Evolutionary conservation across 1,140 invertebrate genomes (phyloP).

Genomic region (Heterodera schachtii): DNA sequence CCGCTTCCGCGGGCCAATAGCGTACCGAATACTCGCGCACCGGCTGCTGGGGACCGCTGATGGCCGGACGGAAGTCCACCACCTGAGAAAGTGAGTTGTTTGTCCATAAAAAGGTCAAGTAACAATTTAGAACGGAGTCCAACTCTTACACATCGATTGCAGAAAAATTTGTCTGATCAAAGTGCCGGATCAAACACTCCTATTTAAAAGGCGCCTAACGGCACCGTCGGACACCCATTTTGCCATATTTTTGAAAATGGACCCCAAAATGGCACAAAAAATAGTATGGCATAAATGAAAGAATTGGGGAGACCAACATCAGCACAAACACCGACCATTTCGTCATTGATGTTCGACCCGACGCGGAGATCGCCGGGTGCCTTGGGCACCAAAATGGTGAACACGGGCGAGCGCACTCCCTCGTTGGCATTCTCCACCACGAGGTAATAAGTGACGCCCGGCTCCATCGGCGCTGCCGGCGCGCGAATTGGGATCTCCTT

Average conservation of each 20-base stretch:
- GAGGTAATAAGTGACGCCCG: constrained; percentile 58
- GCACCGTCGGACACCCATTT: too few relatives aligned
- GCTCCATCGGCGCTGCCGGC: constrained; percentile 37
- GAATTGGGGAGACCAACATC: background rate
- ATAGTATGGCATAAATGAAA: too few relatives aligned
- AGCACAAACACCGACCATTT: constrained; percentile 35
- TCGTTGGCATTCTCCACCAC: constrained; percentile 41
- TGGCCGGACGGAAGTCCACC: constrained; percentile 63
- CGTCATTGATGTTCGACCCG: constrained; percentile 64
- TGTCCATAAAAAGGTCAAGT: too few relatives aligned
- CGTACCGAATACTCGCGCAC: constrained; percentile 32
- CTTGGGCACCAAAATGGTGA: constrained; percentile 58
- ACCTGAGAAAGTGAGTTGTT: constrained; percentile 20
- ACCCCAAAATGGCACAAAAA: too few relatives aligned
- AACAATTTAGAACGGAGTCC: too few relatives aligned
- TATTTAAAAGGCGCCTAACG: too few relatives aligned
- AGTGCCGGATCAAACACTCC: too few relatives aligned
- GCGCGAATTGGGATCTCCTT: background rate
- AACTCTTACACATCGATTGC: too few relatives aligned
- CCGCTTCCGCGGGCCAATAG: constrained; percentile 11
- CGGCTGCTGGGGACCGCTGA: constrained; percentile 35
- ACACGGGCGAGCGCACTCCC: constrained; percentile 55
- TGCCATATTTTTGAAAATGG: too few relatives aligned
- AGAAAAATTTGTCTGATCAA: too few relatives aligned
- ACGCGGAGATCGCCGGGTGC: constrained; percentile 49